These are phyloP conservation scores for Lagodon rhomboides DNA, from an alignment of 2,797 vertebrate species.

Conservation along the genomic window DNA sequence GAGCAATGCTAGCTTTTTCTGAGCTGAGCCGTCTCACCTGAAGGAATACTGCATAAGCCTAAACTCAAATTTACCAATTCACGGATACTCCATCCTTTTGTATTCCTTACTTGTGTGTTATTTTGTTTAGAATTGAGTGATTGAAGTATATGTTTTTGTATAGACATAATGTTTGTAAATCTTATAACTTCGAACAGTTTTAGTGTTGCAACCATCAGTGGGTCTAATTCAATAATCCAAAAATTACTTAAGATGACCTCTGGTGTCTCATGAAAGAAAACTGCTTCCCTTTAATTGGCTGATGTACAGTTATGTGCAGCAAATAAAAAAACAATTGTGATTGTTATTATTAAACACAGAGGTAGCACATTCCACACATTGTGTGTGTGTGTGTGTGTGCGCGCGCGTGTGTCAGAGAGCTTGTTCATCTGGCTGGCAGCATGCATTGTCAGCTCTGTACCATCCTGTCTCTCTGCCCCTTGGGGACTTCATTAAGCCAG, in stretches of 20 bases:
- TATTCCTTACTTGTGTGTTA: too few species aligned
- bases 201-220: not conserved
- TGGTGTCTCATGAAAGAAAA: not conserved
- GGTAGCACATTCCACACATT: slow-evolving; percentile 42
- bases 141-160: too few species aligned
- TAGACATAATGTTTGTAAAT: not conserved
- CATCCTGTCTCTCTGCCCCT: slow-evolving; percentile 67
- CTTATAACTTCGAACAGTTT: not conserved
- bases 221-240: not conserved
- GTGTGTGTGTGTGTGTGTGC: not conserved
- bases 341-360: slow-evolving; percentile 40
- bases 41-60: too few species aligned
- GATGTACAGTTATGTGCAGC: not conserved
- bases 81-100: too few species aligned
- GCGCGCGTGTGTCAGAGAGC: slow-evolving; percentile 14
- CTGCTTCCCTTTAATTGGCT: not conserved
- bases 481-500: slow-evolving; percentile 78
- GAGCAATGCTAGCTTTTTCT: too few species aligned
- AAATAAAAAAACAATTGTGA: slow-evolving; percentile 27
- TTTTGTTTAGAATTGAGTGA: too few species aligned
- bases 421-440: slow-evolving; percentile 69
- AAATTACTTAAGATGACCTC: not conserved
- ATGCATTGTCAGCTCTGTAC: slow-evolving; percentile 70
- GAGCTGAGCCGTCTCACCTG: too few species aligned
- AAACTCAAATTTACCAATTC: too few species aligned